Conservation (phyloP, 2,113 vertebrate genomes). For the Hassar affinis region DNA sequence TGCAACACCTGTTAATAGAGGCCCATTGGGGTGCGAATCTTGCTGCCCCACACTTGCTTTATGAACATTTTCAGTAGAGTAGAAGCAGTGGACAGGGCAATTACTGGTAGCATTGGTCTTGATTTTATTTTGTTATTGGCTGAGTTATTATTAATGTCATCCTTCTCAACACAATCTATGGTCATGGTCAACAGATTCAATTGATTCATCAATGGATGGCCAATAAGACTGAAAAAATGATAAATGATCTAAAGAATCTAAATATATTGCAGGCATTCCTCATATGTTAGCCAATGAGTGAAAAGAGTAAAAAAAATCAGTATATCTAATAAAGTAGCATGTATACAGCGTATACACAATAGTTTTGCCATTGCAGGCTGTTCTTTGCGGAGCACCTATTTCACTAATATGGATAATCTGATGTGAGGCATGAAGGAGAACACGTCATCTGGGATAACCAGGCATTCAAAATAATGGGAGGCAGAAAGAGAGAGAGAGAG, state of each 20-base stretch:
- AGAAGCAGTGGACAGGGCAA: neutral
- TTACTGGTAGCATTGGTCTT: neutral
- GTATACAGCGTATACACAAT: no score
- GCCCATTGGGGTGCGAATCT: neutral
- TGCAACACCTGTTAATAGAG: neutral
- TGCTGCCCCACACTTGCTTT: neutral
- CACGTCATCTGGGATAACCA: neutral
- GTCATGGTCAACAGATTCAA: neutral
- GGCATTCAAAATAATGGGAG: neutral
- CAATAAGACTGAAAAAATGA: neutral
- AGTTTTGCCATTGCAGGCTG: neutral
- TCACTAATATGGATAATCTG: constrained; percentile 1
- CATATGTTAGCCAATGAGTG: neutral
- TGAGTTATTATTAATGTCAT: neutral
- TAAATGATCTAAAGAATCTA: no score
- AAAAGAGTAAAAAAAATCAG: neutral
- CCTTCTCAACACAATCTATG: neutral
- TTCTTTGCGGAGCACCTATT: neutral
- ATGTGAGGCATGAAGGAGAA: constrained; percentile 7
- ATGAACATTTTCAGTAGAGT: neutral
- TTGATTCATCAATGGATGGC: neutral
- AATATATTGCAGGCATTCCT: neutral
- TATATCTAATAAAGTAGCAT: neutral
- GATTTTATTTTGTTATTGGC: neutral
- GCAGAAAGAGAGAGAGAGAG: constrained; percentile 26